Base-by-base conservation (phyloP, 1,140 invertebrate genomes). In the Ephestia elutella region DNA sequence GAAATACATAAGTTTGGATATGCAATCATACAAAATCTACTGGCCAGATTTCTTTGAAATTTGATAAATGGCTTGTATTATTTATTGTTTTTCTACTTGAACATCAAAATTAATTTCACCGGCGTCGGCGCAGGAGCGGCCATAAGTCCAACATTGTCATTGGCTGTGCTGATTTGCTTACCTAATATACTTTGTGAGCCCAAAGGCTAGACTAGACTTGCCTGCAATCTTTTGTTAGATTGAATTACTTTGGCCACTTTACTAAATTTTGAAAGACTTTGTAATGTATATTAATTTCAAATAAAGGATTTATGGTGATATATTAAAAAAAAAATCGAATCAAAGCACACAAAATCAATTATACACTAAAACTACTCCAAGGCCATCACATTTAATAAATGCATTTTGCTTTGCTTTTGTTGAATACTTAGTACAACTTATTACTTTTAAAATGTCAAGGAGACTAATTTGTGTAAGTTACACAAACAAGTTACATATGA, bases 91-190 rank as follows among this genome's bases (percentile, higher is more conserved):
- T n/a, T n/a, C n/a, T n/a, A n/a, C n/a, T n/a, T n/a, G n/a, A n/a
- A 15, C 13, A 44, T 44, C 13, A 44, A 44, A 44, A 44, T 44
- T 44, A 44, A 79, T 86, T 86, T 86, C 80, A 82, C 80, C 78
- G 20, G 32, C 57, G 49, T 66, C 38, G 25, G 57, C 57, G 59
- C 56, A 20, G 59, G 60, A 55, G 70, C 56, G 10, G 38, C 15
- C 13, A 5, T 15, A n/a, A 44, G 38, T 68, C 58, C 60, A 70
- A 78, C 78, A 84, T 80, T 83, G 76, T 82, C 71, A 77, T 70
- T 15, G 78, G 73, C 71, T 68, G 64, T 68, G 68, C 72, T 67
- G 63, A 82, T 79, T 72, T 69, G 72, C 72, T 86, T 83, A 81
- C 75, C 75, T 82, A 80, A 80, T 76, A 68, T 75, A 71, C 11